Conservation (phyloP, 2,113 vertebrate genomes). For the Pseudonaja textilis region DNA sequence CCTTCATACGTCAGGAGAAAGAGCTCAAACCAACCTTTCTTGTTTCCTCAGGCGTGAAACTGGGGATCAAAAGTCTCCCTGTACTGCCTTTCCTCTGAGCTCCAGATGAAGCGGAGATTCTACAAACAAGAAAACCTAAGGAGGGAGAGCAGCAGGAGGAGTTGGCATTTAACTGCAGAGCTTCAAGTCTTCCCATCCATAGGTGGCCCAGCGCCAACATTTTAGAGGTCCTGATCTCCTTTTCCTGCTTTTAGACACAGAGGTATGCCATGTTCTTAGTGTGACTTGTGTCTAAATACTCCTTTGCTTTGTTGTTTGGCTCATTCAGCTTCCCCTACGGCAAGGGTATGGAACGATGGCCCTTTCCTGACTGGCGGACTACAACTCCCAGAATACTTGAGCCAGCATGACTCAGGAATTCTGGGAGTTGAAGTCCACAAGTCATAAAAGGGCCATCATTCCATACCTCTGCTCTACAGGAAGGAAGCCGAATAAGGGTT, state of each 20-base stretch:
- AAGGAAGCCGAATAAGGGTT: neutral
- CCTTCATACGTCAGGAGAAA: neutral
- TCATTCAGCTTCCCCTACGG: neutral
- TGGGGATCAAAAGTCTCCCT: neutral
- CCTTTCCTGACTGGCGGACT: neutral
- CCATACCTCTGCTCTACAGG: neutral
- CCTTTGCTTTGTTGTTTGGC: neutral
- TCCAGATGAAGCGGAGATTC: conserved; percentile 11
- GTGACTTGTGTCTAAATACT: neutral
- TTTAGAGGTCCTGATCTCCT: conserved; percentile 2
- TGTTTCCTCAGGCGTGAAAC: conserved; percentile 19
- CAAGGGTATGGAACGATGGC: neutral
- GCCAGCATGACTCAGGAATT: neutral
- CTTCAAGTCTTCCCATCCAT: conserved; percentile 4
- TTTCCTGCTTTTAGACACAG: conserved; percentile 6
- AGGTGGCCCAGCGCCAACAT: neutral
- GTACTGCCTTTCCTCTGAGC: neutral
- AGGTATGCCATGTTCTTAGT: neutral
- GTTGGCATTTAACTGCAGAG: conserved; percentile 16
- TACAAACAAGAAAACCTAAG: neutral
- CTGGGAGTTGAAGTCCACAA: neutral
- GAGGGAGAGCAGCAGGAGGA: conserved; percentile 8
- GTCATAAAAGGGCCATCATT: neutral
- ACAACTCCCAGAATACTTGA: neutral
- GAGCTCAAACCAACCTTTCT: conserved; percentile 1